These are phyloP conservation scores for Atractosteus spatula DNA, from an alignment of 2,113 vertebrate species.

Conservation along the genomic window DNA sequence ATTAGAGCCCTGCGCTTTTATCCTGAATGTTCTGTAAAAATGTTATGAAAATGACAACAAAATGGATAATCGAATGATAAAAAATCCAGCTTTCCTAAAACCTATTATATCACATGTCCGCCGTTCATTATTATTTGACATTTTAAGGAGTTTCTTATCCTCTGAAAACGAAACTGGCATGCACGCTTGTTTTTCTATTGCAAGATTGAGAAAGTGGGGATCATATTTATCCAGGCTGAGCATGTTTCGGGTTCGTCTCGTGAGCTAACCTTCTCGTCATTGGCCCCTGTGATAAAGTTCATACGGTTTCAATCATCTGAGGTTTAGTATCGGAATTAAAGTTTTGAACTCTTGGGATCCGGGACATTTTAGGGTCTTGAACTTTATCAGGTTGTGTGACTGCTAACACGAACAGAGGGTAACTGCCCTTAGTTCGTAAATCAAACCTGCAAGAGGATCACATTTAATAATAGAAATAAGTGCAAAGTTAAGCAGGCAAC, in stretches of 20 bases:
- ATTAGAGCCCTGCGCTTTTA: no score
- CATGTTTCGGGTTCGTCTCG: not conserved
- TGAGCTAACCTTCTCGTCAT: conserved; percentile 18
- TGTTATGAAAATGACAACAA: no score
- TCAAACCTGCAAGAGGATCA: conserved; percentile 41
- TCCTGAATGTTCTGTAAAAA: no score
- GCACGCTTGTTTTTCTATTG: no score
- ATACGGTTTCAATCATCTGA: conserved; percentile 55
- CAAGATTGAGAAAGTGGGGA: no score
- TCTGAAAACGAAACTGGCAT: no score
- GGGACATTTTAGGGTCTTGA: conserved; percentile 57
- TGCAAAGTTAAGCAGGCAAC: not conserved
- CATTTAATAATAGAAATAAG: conserved; percentile 15
- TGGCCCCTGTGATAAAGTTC: conserved; percentile 16
- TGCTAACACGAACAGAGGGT: conserved; percentile 57
- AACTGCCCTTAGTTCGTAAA: conserved; percentile 44
- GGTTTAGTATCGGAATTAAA: conserved; percentile 24
- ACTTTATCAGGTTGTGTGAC: conserved; percentile 63
- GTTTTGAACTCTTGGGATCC: conserved; percentile 46
- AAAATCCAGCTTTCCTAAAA: no score
- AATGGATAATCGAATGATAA: no score
- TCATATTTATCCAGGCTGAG: no score
- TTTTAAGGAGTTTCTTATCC: no score
- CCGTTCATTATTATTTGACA: no score
- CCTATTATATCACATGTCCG: no score